Base-by-base conservation (phyloP, 2,888 invertebrate species). In the Stenichneumon culpator region DNA sequence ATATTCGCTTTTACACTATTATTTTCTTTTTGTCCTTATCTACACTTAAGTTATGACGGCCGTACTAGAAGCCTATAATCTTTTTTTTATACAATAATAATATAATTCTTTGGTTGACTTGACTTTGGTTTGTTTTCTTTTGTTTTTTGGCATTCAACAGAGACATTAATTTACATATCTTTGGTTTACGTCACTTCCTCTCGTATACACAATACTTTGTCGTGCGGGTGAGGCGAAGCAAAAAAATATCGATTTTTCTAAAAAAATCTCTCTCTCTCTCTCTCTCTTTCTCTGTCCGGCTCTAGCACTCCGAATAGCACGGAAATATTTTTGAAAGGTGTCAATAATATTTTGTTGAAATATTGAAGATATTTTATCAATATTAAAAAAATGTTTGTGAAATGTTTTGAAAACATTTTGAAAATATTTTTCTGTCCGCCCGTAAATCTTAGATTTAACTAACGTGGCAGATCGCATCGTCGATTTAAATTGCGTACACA, bases 51-150 rank as follows among this genome's bases (percentile, higher is more conserved):
- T 86, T 65, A 85, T 44, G 57, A 78, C 11, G 73, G 84, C 78
- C 60, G 70, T n/a, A 50, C 86, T 84, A 85, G 57, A 69, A 78
- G 70, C 78, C 70, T 69, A 22, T 25, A 47, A 75, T 70, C 32
- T 19, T 73, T 39, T 28, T 36, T 28, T 60, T 28, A 25, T 86
- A 80, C 79, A 73, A 63, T 80, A 65, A 75, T 84, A 87, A 77
- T 57, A 39, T 54, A 67, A 79, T 75, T 88, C 87, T 86, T 88
- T 87, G 82, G 84, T 83, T 87, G 47, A 72, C 78, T 57, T 28
- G 57, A 36, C 68, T 68, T 80, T 63, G 75, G 39, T 57, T 60
- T 60, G 47, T 60, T 80, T 52, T 79, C 50, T 32, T 47, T 67
- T 63, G 32, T 47, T 78, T 68, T 47, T 69, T 54, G 57, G 68